Evolutionary conservation across 2,113 vertebrate genomes (phyloP), one percentile per base, ranked within the genome.

Genomic region (Gasterosteus aculeatus): DNA sequence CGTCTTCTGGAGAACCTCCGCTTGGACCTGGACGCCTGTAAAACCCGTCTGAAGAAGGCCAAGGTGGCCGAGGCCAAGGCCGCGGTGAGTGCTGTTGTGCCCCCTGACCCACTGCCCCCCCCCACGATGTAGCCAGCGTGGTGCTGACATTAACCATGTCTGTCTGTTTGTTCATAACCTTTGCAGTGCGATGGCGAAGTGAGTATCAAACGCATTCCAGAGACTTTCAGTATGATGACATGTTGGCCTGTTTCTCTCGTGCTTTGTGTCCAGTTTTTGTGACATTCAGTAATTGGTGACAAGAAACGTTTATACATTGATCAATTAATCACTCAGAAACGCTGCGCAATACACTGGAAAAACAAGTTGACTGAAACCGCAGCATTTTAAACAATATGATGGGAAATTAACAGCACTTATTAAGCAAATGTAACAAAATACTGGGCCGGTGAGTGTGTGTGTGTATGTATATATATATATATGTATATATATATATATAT

Each of bases 181-280:
- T 95, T 95, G 93, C 96, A 98, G 96, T 96, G 96, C 93, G 96
- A 97, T 94, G 96, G 95, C 92, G 96, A 97, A 95, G 97, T 98
- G 95, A 98, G 97, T 98, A 98, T 96, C 78, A 46, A 89, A 89
- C 77, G 86, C 18, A 29, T 57, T 78, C 51, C 54, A 14, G 26
- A 49, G 4, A 58, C 19, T 58, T 77, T 19, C 14, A 78, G 44
- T 58, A 15, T 68, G 69, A 60, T 71, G 22, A 72, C 35, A 46
- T 10, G 9, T 61, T 49, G 15, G 10, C n/a, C 67, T 70, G 31
- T 77, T 85, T 88, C 91, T 75, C 92, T 91, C 54, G 93, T 89
- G 93, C 33, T 95, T 94, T 83, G n/a, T 56, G 12, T 53, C 7
- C 12, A 56, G 31, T 58, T 46, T 33, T 7, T 46, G 12, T 39